Evolutionary conservation across 1,140 invertebrate species (phyloP).

Genomic region (Bombus haemorrhoidalis): DNA sequence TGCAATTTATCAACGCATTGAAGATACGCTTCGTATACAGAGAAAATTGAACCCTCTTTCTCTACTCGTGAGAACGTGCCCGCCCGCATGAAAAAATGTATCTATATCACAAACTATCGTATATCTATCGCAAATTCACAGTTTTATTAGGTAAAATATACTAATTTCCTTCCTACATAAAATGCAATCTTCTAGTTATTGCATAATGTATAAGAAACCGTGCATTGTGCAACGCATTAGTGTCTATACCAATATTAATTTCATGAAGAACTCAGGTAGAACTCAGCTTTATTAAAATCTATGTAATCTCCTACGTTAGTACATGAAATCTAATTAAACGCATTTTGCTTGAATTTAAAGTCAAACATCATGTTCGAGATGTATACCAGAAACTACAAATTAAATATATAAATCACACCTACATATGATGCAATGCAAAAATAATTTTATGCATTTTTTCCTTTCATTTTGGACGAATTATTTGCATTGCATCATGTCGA

Average conservation of each 20-base stretch:
- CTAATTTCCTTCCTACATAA: background rate
- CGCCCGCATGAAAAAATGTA: background rate
- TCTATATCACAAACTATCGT: background rate
- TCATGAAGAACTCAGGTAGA: slow-evolving; percentile 20
- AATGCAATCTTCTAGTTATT: slow-evolving; percentile 29
- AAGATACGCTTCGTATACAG: background rate
- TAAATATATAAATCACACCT: too few relatives aligned
- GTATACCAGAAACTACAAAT: background rate
- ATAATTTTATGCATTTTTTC: background rate
- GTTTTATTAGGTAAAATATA: background rate
- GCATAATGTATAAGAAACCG: slow-evolving; percentile 41
- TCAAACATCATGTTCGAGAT: background rate
- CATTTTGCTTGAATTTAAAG: background rate
- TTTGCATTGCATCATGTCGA: background rate
- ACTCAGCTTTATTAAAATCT: slow-evolving; percentile 4
- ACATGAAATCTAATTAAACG: background rate
- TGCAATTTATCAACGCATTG: background rate
- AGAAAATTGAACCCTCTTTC: background rate
- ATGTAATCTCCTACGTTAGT: slow-evolving; percentile 4
- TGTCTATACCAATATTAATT: slow-evolving; percentile 28
- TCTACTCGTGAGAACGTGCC: background rate
- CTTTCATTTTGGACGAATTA: background rate
- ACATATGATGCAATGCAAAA: background rate
- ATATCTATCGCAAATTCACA: background rate
- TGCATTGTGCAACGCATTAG: slow-evolving; percentile 17